A percentile compares a stretch with the other conserved stretches of the same genome.
Evolutionary conservation across 2,113 vertebrate species (phyloP).

Genomic region (Prochilodus magdalenae): DNA sequence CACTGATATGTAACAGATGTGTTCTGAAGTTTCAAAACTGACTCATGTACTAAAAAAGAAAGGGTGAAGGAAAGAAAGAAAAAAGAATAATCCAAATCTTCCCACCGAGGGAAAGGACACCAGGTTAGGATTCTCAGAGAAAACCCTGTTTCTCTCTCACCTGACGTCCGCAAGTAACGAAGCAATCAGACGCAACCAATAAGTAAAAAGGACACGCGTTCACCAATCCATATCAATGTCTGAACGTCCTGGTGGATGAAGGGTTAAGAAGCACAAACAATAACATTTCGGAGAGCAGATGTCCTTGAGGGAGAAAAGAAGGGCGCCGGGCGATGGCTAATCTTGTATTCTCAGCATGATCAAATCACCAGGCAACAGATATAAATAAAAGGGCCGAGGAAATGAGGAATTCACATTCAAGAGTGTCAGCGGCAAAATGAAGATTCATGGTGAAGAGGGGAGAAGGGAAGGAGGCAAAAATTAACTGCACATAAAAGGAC

Average conservation of each 20-base stretch:
- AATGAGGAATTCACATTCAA: conserved; percentile 96
- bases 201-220: not conserved
- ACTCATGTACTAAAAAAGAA: conserved; percentile 1
- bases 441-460: conserved; percentile 92
- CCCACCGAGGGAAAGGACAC: conserved; percentile 36
- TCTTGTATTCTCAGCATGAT: conserved; percentile 94
- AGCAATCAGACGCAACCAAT: not conserved
- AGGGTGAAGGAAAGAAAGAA: too few species aligned
- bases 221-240: not conserved
- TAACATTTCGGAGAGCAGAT: conserved; percentile 85
- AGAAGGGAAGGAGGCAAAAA: conserved; percentile 79
- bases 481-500: conserved; percentile 84
- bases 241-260: conserved; percentile 56
- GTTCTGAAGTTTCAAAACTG: conserved; percentile 16
- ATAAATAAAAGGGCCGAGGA: conserved; percentile 94
- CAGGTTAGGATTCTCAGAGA: conserved; percentile 48
- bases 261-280: conserved; percentile 84
- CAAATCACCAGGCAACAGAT: conserved; percentile 95
- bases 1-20: conserved; percentile 56
- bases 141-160: conserved; percentile 3
- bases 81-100: not conserved
- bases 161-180: not conserved
- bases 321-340: conserved; percentile 89
- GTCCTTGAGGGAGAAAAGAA: conserved; percentile 91
- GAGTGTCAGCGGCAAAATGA: conserved; percentile 93